Percentiles rank a stretch among this genome's conserved stretches.
phyloP scores from a whole-genome alignment of 2,113 vertebrate genomes.

The Tricholaema leucomelas region DNA sequence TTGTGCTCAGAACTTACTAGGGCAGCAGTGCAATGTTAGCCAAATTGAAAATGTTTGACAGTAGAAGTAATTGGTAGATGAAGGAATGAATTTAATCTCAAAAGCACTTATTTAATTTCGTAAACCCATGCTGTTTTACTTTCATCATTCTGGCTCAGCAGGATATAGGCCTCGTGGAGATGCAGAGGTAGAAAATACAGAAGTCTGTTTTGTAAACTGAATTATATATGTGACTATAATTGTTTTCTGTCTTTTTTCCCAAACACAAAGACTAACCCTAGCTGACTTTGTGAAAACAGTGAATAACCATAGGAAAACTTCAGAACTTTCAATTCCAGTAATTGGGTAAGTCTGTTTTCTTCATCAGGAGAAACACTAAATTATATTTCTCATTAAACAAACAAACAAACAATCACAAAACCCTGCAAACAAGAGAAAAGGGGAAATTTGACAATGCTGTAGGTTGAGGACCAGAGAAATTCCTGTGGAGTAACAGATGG shows the following conservation, averaged over 20 bases:
- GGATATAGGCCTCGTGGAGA: neutral
- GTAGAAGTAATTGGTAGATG: neutral
- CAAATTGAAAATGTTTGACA: neutral
- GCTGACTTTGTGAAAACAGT: neutral
- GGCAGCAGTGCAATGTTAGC: neutral
- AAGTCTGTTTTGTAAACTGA: neutral
- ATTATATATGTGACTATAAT: neutral
- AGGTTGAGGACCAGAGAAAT: too few species aligned
- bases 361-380: neutral
- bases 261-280: neutral
- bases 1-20: neutral
- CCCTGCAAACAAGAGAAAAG: neutral
- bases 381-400: neutral
- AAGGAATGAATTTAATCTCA: neutral
- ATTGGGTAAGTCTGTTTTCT: neutral
- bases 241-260: neutral
- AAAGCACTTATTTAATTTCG: neutral
- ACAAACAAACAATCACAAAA: neutral
- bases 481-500: too few species aligned
- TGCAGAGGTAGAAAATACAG: neutral
- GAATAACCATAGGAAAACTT: neutral
- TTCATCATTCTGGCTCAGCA: neutral
- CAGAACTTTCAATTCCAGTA: neutral
- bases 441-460: neutral
- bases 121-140: neutral